Evolutionary conservation across 2,113 vertebrate species (phyloP).

Genomic region (Monarcha castaneiventris): DNA sequence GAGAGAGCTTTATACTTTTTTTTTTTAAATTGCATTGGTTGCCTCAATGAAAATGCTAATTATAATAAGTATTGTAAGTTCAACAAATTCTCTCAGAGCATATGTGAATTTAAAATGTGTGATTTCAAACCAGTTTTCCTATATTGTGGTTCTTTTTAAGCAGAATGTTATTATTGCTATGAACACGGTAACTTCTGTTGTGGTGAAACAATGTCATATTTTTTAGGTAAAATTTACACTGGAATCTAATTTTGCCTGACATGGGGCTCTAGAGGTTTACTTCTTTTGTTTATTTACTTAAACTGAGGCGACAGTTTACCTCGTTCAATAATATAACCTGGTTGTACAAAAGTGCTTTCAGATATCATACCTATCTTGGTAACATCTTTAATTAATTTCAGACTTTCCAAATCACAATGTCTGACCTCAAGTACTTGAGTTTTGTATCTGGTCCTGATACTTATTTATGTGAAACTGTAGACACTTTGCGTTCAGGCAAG

Average conservation of each 20-base stretch:
- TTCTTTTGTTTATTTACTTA: neutral
- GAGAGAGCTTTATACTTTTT: neutral
- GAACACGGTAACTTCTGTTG: neutral
- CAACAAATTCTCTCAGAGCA: neutral
- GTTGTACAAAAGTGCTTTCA: neutral
- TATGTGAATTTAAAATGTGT: neutral
- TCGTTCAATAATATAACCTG: neutral
- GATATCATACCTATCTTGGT: neutral
- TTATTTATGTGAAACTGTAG: neutral
- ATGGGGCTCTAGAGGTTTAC: neutral
- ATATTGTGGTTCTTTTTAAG: neutral
- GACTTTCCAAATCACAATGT: neutral
- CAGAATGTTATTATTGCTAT: neutral
- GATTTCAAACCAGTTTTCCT: neutral
- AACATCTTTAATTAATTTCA: neutral
- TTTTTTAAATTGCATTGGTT: neutral
- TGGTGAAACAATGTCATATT: neutral
- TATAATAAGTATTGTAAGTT: neutral
- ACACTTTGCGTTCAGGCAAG: neutral
- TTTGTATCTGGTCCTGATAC: neutral
- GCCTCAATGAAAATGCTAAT: neutral
- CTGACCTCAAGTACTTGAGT: neutral
- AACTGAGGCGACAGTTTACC: neutral
- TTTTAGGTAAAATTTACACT: neutral
- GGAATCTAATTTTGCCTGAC: neutral